These are phyloP conservation scores for Garrulus glandarius DNA, from an alignment of 2,797 vertebrate genomes.

Conservation along the genomic window DNA sequence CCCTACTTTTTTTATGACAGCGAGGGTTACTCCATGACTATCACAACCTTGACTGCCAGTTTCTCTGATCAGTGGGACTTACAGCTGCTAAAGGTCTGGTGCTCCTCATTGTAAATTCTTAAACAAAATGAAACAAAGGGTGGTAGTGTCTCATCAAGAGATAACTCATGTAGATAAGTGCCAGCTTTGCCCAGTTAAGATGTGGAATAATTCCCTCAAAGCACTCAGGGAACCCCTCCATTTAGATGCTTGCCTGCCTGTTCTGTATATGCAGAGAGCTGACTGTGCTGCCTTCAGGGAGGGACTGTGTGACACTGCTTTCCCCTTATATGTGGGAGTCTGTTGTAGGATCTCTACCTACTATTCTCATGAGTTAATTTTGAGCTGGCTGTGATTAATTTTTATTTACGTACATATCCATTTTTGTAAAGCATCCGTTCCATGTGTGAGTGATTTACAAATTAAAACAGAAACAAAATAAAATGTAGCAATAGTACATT, in stretches of 20 bases:
- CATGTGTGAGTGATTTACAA: slow-evolving; percentile 7
- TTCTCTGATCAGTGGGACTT: neutral
- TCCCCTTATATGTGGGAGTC: fast-evolving
- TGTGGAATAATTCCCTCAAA: neutral
- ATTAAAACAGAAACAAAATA: slow-evolving; percentile 34
- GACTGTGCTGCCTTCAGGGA: fast-evolving
- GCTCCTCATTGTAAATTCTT: neutral
- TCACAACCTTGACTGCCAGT: neutral
- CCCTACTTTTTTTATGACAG: neutral
- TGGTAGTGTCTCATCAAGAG: neutral
- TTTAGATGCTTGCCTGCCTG: neutral
- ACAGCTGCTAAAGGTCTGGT: neutral
- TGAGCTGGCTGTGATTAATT: neutral
- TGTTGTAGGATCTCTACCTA: neutral
- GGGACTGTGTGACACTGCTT: too few species aligned
- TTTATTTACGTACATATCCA: neutral
- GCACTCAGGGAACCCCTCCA: fast-evolving
- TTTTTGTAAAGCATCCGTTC: neutral
- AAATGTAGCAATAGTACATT: neutral
- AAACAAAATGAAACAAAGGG: neutral
- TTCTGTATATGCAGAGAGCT: neutral
- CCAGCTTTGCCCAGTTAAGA: neutral
- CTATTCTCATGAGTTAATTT: neutral
- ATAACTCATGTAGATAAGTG: neutral
- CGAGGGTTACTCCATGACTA: neutral